Evolutionary conservation across 2,888 invertebrate genomes (phyloP).

Genomic region (Galerucella pusilla): DNA sequence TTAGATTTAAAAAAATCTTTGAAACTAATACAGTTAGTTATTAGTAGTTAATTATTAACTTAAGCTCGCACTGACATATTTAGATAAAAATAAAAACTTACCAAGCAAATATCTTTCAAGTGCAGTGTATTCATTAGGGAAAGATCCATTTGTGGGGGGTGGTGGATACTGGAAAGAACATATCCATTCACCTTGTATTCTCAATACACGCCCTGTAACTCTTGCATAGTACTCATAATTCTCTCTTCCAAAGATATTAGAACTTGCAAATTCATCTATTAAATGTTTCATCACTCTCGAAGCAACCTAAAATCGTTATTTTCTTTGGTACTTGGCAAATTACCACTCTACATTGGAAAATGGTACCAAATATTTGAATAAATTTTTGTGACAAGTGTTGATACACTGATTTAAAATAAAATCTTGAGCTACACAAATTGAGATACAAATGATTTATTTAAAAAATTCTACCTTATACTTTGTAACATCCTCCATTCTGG

Average conservation of each 20-base stretch:
- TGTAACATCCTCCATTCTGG: slow-evolving; percentile 95
- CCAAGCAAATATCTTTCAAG: slow-evolving; percentile 63
- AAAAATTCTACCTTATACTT: slow-evolving; percentile 84
- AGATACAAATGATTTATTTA: neutral
- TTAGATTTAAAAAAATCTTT: too few relatives aligned
- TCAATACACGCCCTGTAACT: slow-evolving; percentile 90
- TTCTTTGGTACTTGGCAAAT: neutral
- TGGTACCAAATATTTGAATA: neutral
- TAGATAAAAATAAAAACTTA: slow-evolving; percentile 52
- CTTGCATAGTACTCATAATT: slow-evolving; percentile 97
- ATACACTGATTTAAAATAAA: too few relatives aligned
- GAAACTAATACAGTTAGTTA: neutral
- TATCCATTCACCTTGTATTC: slow-evolving; percentile 95
- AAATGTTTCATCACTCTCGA: slow-evolving; percentile 96
- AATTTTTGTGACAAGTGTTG: too few relatives aligned
- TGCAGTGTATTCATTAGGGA: slow-evolving; percentile 71
- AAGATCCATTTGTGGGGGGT: slow-evolving; percentile 73
- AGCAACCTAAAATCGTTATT: slow-evolving; percentile 75
- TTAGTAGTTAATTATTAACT: slow-evolving; percentile 1
- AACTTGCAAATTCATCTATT: slow-evolving; percentile 96
- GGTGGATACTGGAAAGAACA: slow-evolving; percentile 93
- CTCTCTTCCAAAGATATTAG: slow-evolving; percentile 92
- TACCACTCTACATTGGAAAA: neutral
- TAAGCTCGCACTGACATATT: slow-evolving; percentile 4
- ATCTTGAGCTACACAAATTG: neutral